phyloP scores from a whole-genome alignment of 2,888 invertebrate species.

The Phrixothrix hirtus region DNA sequence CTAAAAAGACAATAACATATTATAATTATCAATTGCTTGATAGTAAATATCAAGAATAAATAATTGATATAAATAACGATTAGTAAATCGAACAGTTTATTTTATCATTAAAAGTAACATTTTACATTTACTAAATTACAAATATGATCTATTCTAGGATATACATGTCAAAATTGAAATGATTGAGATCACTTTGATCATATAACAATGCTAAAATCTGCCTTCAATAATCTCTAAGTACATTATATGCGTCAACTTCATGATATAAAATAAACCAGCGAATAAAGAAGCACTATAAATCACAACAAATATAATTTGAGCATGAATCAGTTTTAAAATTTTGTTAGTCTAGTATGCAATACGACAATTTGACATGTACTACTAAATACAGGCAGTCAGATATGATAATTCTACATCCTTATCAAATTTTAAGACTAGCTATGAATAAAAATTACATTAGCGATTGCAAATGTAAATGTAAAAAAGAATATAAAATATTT shows the following conservation, averaged over 20 bases:
- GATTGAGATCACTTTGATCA: conserved; percentile 47
- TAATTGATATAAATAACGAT: background rate
- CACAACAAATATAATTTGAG: conserved; percentile 39
- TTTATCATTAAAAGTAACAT: conserved; percentile 28
- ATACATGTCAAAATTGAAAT: conserved; percentile 47
- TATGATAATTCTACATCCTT: conserved; percentile 44
- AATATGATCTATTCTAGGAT: conserved; percentile 45
- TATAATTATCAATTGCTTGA: too few relatives aligned
- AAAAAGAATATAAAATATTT: conserved; percentile 20
- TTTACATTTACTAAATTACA: conserved; percentile 38
- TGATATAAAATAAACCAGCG: conserved; percentile 30
- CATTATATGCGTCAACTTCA: conserved; percentile 29
- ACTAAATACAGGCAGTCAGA: conserved; percentile 44
- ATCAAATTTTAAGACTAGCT: conserved; percentile 43
- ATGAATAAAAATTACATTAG: conserved; percentile 34
- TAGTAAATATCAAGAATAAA: too few relatives aligned
- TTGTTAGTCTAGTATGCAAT: conserved; percentile 3
- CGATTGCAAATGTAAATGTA: conserved; percentile 35
- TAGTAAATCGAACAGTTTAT: conserved; percentile 24
- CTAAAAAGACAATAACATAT: too few relatives aligned
- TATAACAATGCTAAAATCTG: conserved; percentile 24
- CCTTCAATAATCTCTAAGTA: conserved; percentile 34
- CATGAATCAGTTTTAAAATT: conserved; percentile 16
- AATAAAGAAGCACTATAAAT: conserved; percentile 38
- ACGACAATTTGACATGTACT: conserved; percentile 34